Percentiles rank a stretch among this genome's conserved stretches.
Evolutionary conservation across 2,797 vertebrate genomes (phyloP).

Genomic region (Coracias cyanogaster): DNA sequence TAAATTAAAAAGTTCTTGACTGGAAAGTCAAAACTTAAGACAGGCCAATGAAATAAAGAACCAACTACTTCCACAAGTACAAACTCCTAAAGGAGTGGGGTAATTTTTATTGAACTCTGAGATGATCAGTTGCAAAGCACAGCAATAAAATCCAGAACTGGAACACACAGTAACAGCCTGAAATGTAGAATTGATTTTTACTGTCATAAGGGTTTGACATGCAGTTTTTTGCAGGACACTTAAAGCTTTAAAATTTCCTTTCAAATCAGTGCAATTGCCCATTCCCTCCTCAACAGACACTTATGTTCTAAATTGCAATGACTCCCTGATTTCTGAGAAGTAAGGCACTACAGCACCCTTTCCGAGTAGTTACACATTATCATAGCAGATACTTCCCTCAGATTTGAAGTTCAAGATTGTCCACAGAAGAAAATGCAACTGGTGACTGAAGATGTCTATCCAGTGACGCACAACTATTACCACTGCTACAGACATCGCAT

Average conservation of each 20-base stretch:
- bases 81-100: background rate
- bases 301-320: background rate
- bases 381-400: background rate
- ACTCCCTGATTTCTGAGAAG: conserved; percentile 41
- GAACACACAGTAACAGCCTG: background rate
- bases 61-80: background rate
- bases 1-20: background rate
- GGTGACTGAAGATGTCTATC: background rate
- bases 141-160: conserved; percentile 3
- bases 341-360: conserved; percentile 59
- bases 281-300: background rate
- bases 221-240: background rate
- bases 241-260: conserved; percentile 30
- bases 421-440: background rate
- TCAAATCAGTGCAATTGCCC: conserved; percentile 10
- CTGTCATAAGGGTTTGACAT: background rate
- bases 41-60: background rate
- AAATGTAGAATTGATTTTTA: conserved; percentile 8
- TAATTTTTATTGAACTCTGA: conserved; percentile 12
- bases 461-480: background rate
- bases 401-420: background rate
- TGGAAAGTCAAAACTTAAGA: background rate
- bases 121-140: background rate
- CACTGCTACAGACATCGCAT: background rate
- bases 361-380: background rate